Base-by-base conservation (phyloP, 2,113 vertebrate species). In the Globicephala melas region DNA sequence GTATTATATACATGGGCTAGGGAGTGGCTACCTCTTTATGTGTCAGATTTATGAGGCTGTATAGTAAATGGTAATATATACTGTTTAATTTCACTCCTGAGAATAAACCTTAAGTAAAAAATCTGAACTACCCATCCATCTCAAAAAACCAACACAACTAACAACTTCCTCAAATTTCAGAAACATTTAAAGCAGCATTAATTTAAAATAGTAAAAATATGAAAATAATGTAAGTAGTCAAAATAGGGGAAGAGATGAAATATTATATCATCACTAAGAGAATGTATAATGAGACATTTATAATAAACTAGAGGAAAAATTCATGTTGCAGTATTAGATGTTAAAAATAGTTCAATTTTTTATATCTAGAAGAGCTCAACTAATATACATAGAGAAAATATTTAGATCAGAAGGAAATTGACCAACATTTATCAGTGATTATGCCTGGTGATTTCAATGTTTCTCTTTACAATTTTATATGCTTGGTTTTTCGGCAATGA, bases 161-260 rank as follows among this genome's bases (percentile, higher is more conserved):
- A 68, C 5, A 33, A 87, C 74, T 58, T 20, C 23, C 2, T 76
- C 25, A 87, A 41, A 92, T 83, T 86, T 31, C 53, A 94, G 70
- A 80, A 95, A 82, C 6, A 94, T 71, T 76, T 91, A 67, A 91
- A 58, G 1, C 25, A 79, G n/a, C 36, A 84, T 81, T 63, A 84
- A 58, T 65, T 96, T 82, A 55, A 98, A 88, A 83, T 20, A 62
- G 21, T 82, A 28, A 93, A 95, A 53, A 25, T 89, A 92, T 60
- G 8, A 93, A 91, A 81, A 82, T 1, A 65, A 53, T 28, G 4
- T 92, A 6, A 84, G 28, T 74, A 91, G 44, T 88, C 44, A 62
- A 93, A 94, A 68, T 73, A 50, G 58, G 2, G 21, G 33, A 65
- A 65, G 90, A 25, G 6, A 9, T 55, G 63, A 92, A 93, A 28